Base-by-base conservation (phyloP, 2,797 vertebrate genomes). In the Acanthornis magna region DNA sequence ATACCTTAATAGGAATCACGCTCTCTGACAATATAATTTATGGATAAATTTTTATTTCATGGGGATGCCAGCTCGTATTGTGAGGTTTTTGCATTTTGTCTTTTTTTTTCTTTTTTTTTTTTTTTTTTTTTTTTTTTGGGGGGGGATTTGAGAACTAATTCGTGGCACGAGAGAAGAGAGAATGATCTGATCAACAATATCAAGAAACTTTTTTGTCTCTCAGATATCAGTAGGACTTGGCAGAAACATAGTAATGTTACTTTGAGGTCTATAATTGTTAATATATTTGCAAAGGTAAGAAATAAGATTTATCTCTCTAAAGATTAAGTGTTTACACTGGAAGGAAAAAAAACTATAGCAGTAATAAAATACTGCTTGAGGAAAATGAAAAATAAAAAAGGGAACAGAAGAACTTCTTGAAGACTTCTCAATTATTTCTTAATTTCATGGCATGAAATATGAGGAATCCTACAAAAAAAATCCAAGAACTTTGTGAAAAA, bases 361-460 rank as follows among this genome's bases (percentile, higher is more conserved):
- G 8, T 74, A 87, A 55, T 40, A 62, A 68, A 48, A 79, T 53
- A 47, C 30, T 80, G 5, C 40, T 66, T 25, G 13, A 86, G 22
- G 19, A 62, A 79, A 83, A 88, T 8, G 5, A 66, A 23, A 78
- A 83, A 68, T 55, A 40, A 42, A 43, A 76, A 19, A 55, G 5
- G 20, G 29, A 65, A 54, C 4, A n/a, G 15, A 67, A 79, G 15
- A 54, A 71, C 26, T 71, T 19, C 20, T 45, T 30, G 36, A 81
- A 66, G 8, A 29, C 16, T 86, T 91, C 18, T 86, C 36, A 68
- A 73, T 66, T 85, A 58, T 80, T 75, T 91, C 25, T 66, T 73
- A 32, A 80, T 92, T 88, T 86, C 36, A 66, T 60, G 13, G 18
- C 27, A 47, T 2, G 5, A 62, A 74, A 71, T 58, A 62, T 15